Evolutionary conservation across 2,797 vertebrate species (phyloP).

Genomic region (Sebastes minor): DNA sequence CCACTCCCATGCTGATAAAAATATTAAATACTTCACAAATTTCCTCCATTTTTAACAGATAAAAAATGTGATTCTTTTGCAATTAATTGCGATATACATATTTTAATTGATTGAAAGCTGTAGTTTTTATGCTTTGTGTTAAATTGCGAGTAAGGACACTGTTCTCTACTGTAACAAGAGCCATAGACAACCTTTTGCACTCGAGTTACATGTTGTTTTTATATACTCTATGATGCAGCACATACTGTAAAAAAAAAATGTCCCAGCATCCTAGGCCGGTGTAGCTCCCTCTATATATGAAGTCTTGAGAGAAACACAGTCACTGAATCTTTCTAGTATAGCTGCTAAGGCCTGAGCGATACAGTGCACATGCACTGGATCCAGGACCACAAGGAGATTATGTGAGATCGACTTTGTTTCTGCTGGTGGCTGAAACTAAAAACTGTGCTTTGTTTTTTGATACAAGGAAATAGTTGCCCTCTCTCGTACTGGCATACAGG

Average conservation of each 20-base stretch:
- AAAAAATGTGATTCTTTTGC: too few relatives aligned
- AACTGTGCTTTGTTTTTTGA: neutral
- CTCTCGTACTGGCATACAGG: neutral
- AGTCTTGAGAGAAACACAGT: neutral
- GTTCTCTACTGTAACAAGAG: neutral
- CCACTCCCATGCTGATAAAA: too few relatives aligned
- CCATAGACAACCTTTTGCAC: neutral
- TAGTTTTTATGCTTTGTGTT: neutral
- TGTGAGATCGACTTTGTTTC: constrained; percentile 37
- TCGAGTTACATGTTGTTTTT: neutral
- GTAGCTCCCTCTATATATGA: neutral
- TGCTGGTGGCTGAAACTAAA: neutral
- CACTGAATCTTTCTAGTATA: neutral
- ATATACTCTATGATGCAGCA: neutral
- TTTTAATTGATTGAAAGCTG: too few relatives aligned
- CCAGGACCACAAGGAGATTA: neutral
- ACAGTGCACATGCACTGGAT: neutral
- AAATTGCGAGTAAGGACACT: neutral
- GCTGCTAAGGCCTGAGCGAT: neutral
- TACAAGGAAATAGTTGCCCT: neutral
- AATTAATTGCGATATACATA: too few relatives aligned
- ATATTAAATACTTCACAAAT: too few relatives aligned
- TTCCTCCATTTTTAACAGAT: too few relatives aligned
- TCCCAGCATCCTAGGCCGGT: neutral
- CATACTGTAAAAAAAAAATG: neutral